Percentiles rank a stretch among this genome's conserved stretches.
Conservation (phyloP, 2,113 vertebrate species). For the Phylloscopus whistleri region DNA sequence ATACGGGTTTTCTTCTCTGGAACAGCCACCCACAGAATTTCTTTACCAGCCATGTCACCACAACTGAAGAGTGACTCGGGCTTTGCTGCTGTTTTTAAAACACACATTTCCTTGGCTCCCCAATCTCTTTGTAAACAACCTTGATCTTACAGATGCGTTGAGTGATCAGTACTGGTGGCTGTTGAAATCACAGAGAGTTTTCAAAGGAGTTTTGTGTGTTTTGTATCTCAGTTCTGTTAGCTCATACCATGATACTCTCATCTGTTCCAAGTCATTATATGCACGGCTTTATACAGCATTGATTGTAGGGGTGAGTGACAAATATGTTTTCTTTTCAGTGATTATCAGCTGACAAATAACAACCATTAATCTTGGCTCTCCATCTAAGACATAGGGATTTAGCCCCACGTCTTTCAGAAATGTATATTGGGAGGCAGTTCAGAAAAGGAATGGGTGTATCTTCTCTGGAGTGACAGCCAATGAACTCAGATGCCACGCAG, state of each 20-base stretch:
- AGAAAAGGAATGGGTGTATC: neutral
- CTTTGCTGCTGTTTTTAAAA: neutral
- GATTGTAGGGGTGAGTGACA: neutral
- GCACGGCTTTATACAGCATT: neutral
- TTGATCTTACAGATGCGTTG: fast-evolving
- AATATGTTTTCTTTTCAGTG: slow-evolving; percentile 4
- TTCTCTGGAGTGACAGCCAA: neutral
- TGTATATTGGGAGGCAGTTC: neutral
- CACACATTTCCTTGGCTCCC: neutral
- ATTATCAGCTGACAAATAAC: slow-evolving; percentile 38
- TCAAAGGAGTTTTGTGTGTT: neutral
- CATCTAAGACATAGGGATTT: neutral
- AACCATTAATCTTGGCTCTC: neutral
- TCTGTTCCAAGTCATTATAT: neutral
- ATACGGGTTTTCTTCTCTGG: neutral
- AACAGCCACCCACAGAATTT: neutral
- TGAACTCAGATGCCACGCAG: neutral
- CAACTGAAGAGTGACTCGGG: neutral
- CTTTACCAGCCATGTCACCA: neutral
- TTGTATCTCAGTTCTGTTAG: neutral
- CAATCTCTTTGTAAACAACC: neutral
- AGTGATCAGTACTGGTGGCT: neutral
- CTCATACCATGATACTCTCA: neutral
- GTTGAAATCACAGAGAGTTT: neutral
- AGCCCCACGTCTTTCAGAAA: neutral